Evolutionary conservation across 2,113 vertebrate genomes (phyloP).

Genomic region (Conger conger): DNA sequence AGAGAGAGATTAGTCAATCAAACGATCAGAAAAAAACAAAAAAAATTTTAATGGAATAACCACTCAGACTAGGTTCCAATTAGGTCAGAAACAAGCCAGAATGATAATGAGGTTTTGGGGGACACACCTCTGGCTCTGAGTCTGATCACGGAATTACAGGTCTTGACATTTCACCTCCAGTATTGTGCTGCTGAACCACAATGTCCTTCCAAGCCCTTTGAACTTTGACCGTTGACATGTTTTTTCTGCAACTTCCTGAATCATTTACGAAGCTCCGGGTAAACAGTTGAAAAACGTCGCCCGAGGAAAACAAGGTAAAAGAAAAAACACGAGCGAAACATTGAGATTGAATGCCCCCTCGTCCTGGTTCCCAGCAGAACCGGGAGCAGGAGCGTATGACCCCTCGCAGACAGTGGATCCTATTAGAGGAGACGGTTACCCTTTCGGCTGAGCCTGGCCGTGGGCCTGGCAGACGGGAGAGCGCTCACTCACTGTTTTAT

Average conservation of each 20-base stretch:
- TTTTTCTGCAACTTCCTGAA: constrained; percentile 34
- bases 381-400: constrained; percentile 64
- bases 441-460: constrained; percentile 49
- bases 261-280: constrained; percentile 45
- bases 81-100: constrained; percentile 78
- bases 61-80: constrained; percentile 83
- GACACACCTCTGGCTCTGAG: constrained; percentile 63
- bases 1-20: constrained; percentile 65
- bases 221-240: constrained; percentile 18
- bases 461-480: constrained; percentile 30
- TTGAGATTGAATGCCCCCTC: constrained; percentile 47
- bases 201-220: background rate
- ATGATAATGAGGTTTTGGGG: constrained; percentile 76
- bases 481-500: constrained; percentile 60
- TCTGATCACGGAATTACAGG: constrained; percentile 75
- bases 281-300: constrained; percentile 57
- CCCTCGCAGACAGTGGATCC: constrained; percentile 55
- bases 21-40: constrained; percentile 76
- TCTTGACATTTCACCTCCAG: constrained; percentile 55
- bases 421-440: constrained; percentile 68
- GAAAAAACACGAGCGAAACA: constrained; percentile 36
- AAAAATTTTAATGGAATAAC: constrained; percentile 81
- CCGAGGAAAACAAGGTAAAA: constrained; percentile 60
- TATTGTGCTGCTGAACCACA: background rate
- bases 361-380: constrained; percentile 54